phyloP scores from a whole-genome alignment of 2,888 invertebrate species.

The Amphipoea lucens region DNA sequence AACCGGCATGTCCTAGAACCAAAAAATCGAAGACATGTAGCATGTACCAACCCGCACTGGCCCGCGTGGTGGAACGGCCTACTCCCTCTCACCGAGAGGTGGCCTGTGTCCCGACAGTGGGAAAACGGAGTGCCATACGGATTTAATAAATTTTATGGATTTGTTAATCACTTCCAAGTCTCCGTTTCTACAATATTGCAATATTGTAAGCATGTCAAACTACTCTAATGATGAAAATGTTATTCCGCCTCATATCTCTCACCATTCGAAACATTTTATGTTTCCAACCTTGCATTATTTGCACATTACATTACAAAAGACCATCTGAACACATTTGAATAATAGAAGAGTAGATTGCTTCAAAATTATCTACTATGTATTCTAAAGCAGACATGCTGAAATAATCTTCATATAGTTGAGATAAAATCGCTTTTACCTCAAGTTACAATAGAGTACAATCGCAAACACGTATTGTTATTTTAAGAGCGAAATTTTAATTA shows the following conservation, averaged over 20 bases:
- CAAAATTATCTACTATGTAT: conserved; percentile 33
- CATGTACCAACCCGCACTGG: neutral
- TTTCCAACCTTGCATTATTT: conserved; percentile 22
- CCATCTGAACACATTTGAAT: conserved; percentile 36
- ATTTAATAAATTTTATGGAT: neutral
- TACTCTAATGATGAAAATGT: conserved; percentile 33
- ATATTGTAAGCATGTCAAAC: conserved; percentile 15
- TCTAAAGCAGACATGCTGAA: conserved; percentile 30
- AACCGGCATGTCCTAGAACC: neutral
- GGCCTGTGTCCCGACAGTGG: neutral
- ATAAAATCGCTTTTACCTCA: conserved; percentile 32
- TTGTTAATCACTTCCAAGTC: neutral
- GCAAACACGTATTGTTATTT: conserved; percentile 52
- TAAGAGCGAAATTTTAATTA: conserved; percentile 66
- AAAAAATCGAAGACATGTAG: neutral
- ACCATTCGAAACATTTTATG: conserved; percentile 15
- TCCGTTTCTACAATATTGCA: conserved; percentile 8
- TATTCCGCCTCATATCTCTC: conserved; percentile 37
- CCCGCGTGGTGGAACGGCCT: neutral
- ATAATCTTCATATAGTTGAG: conserved; percentile 35
- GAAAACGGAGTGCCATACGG: no score
- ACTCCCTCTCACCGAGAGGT: neutral
- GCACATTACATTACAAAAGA: conserved; percentile 31
- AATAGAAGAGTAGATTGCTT: conserved; percentile 22
- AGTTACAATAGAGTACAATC: conserved; percentile 23